Evolutionary conservation across 2,113 vertebrate genomes (phyloP), one percentile per base, ranked within the genome.

Genomic region (Oxyura jamaicensis): DNA sequence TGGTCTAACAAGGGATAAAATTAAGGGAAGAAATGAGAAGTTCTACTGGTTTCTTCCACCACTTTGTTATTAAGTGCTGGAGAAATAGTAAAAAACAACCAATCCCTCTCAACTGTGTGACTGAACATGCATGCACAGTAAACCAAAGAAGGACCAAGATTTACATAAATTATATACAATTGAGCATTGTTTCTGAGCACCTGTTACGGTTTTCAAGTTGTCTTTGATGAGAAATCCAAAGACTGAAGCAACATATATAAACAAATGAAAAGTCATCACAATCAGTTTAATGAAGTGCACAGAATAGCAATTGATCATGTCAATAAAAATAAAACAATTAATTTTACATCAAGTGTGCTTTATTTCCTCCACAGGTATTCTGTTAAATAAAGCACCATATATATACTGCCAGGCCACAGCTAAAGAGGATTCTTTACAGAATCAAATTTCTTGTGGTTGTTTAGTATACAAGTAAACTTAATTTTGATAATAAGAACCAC

Each of bases 371-470:
- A 99, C 98, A 99, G 98, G 98, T 98, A 98, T 98, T 98, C 98
- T 98, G 98, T 99, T 98, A 98, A 99, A 99, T 99, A 99, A 99
- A 99, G 99, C 99, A 99, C 99, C 99, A 98, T 98, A 99, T 99
- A 98, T 99, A 99, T 99, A 99, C 99, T 98, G 99, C 98, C 99
- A 99, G 99, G 99, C 98, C 99, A 99, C 98, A 99, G 98, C 98
- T 99, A 98, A 98, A 99, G 98, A 99, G 98, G 99, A 99, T 99
- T 99, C 99, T 99, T 99, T 99, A 99, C 99, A 99, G 99, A 99
- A 99, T 99, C 99, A 99, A 99, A 98, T 99, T 99, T 99, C 98
- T 98, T 98, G 99, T 99, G 99, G 99, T 99, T 99, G 98, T 98
- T 98, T 98, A 99, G 98, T 99, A 98, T 99, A 99, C 99, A 99